Conservation (phyloP, 2,797 vertebrate genomes). For the Coccyzus lansbergi region DNA sequence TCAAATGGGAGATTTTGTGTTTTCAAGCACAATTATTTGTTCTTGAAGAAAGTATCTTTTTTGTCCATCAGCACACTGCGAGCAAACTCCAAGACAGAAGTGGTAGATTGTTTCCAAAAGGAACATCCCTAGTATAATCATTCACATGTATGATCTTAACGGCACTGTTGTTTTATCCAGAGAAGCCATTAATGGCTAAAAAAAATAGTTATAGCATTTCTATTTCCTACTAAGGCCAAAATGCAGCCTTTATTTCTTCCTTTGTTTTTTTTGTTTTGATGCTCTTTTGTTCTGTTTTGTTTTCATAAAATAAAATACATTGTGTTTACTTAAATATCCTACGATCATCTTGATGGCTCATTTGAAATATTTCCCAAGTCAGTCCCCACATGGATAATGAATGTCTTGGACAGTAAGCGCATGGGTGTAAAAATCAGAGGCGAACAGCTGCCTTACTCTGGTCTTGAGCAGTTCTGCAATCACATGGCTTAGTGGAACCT, state of each 20-base stretch:
- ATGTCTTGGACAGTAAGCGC: neutral
- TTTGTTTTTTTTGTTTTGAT: neutral
- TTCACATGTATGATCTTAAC: neutral
- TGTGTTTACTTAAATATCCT: neutral
- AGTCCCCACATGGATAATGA: neutral
- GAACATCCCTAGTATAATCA: neutral
- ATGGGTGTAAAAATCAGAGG: neutral
- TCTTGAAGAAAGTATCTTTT: neutral
- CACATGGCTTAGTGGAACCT: neutral
- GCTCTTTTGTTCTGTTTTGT: neutral
- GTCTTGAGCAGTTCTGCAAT: neutral
- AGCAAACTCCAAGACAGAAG: neutral
- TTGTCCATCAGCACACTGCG: neutral
- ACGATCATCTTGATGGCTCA: neutral
- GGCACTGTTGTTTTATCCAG: neutral
- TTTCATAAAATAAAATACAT: neutral
- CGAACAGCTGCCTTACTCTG: neutral
- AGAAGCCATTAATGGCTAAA: neutral
- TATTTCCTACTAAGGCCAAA: neutral
- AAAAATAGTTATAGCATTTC: slow-evolving; percentile 16
- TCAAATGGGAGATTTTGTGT: neutral
- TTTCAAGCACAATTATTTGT: neutral
- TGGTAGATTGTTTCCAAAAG: neutral
- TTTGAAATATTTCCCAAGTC: neutral
- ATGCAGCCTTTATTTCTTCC: neutral